These are phyloP conservation scores for Troilus luridus DNA, from an alignment of 2,888 invertebrate genomes.

Conservation along the genomic window DNA sequence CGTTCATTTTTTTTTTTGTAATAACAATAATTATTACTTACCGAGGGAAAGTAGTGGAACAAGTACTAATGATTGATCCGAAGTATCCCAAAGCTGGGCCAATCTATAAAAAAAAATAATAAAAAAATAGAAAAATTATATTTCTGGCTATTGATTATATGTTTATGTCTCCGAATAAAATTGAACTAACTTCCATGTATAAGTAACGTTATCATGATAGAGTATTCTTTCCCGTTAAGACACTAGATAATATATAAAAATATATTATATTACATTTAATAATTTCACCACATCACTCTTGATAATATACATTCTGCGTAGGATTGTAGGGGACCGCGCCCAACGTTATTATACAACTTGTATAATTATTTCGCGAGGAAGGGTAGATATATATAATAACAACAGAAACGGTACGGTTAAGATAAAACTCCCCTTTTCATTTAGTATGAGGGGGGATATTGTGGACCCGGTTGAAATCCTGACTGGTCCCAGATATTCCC, in stretches of 20 bases:
- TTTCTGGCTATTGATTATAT: too few relatives aligned
- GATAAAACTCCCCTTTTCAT: constrained; percentile 16
- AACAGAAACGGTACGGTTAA: not conserved
- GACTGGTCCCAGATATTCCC: constrained; percentile 1
- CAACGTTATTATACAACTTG: not conserved
- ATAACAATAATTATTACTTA: too few relatives aligned
- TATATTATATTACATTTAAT: not conserved
- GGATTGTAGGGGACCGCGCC: not conserved
- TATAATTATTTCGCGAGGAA: not conserved
- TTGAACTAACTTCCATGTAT: too few relatives aligned
- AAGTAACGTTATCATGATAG: too few relatives aligned
- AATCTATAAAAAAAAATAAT: too few relatives aligned
- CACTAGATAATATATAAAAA: not conserved
- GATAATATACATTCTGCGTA: not conserved
- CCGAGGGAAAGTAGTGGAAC: too few relatives aligned
- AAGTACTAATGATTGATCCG: too few relatives aligned
- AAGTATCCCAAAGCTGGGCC: too few relatives aligned
- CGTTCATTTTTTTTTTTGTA: too few relatives aligned
- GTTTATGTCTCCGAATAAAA: too few relatives aligned
- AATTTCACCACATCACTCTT: not conserved
- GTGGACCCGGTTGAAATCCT: constrained; percentile 3
- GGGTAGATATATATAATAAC: constrained; percentile 21
- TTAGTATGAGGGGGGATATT: not conserved
- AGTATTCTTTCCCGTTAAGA: not conserved
- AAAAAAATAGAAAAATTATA: too few relatives aligned